phyloP scores from a whole-genome alignment of 2,888 invertebrate species.

The Bembecia ichneumoniformis region DNA sequence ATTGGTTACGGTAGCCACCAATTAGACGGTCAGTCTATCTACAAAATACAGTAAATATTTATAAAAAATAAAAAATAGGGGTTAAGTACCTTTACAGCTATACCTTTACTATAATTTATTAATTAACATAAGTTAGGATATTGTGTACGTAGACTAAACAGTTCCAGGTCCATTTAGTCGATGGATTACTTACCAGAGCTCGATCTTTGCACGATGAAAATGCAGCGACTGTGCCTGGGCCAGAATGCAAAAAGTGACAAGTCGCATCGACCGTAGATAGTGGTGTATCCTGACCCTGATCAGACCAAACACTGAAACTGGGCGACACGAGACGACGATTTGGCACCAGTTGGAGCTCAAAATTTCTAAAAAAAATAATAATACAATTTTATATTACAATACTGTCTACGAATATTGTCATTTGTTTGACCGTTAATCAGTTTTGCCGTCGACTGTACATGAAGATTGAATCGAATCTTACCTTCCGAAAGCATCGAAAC shows the following conservation, averaged over 20 bases:
- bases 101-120: too few relatives aligned
- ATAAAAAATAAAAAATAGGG: too few relatives aligned
- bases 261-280: constrained; percentile 47
- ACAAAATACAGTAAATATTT: too few relatives aligned
- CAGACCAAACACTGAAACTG: constrained; percentile 74
- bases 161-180: too few relatives aligned
- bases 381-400: background rate
- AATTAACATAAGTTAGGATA: too few relatives aligned
- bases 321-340: constrained; percentile 75
- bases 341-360: constrained; percentile 74
- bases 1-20: too few relatives aligned
- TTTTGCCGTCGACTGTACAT: too few relatives aligned
- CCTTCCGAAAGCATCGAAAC: constrained; percentile 75
- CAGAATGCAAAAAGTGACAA: constrained; percentile 78
- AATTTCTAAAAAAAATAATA: constrained; percentile 56
- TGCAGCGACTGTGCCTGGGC: constrained; percentile 73
- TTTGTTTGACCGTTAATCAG: too few relatives aligned
- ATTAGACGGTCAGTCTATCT: too few relatives aligned
- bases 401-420: too few relatives aligned
- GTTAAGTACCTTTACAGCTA: too few relatives aligned
- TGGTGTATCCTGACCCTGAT: constrained; percentile 45
- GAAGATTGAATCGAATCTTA: constrained; percentile 19
- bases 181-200: constrained; percentile 67
- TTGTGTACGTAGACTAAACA: too few relatives aligned
- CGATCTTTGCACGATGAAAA: constrained; percentile 77